phyloP scores from a whole-genome alignment of 2,113 vertebrate species.

The Epinephelus lanceolatus region DNA sequence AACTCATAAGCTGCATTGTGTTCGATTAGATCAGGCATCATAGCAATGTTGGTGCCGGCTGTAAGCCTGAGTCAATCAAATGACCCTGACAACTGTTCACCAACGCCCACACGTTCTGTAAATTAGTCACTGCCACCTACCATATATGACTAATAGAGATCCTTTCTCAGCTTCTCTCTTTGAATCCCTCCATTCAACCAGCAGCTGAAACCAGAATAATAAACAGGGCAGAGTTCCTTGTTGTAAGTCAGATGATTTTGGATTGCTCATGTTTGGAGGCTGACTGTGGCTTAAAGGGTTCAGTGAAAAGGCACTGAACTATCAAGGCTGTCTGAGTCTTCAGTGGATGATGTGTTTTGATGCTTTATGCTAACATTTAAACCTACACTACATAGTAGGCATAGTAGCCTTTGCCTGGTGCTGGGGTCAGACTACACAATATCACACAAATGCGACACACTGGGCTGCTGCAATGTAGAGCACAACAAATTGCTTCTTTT shows the following conservation, averaged over 20 bases:
- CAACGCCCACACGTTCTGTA: background rate
- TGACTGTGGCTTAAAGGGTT: no score
- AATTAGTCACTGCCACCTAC: conserved; percentile 43
- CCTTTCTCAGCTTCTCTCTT: background rate
- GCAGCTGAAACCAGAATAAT: background rate
- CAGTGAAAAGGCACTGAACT: no score
- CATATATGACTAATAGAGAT: conserved; percentile 12
- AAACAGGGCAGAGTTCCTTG: background rate
- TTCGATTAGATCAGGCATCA: conserved; percentile 8
- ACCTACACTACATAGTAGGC: no score
- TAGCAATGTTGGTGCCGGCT: background rate
- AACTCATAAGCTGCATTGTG: background rate
- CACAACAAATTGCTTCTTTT: no score
- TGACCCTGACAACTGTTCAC: conserved; percentile 2
- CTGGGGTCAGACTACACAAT: no score
- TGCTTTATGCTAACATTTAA: no score
- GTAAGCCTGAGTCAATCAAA: conserved; percentile 14
- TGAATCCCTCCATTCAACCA: background rate
- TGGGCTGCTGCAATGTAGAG: no score
- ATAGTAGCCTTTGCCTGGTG: no score
- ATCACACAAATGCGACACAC: no score
- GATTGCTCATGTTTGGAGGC: background rate
- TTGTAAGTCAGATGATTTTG: background rate
- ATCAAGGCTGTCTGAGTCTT: no score
- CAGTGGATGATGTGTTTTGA: no score